Percentiles rank a stretch among this genome's conserved stretches.
Evolutionary conservation across 2,888 invertebrate genomes (phyloP).

Genomic region (Ophion slaviceki): DNA sequence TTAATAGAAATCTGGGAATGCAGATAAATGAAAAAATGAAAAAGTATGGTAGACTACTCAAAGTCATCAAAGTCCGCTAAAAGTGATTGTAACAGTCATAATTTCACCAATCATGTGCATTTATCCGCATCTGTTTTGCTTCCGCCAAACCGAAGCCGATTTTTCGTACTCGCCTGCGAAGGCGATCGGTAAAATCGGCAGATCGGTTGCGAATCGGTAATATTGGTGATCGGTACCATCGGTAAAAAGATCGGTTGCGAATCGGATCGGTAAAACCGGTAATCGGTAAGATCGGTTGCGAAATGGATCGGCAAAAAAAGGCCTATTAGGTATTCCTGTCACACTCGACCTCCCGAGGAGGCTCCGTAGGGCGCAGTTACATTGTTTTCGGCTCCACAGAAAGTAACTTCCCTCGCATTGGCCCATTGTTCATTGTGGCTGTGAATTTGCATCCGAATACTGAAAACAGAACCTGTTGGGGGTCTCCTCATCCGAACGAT

Average conservation of each 20-base stretch:
- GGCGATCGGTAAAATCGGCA: too few species aligned
- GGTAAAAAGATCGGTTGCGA: neutral
- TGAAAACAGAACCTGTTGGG: constrained; percentile 75
- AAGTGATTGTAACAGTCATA: too few species aligned
- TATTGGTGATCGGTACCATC: neutral
- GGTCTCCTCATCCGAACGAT: constrained; percentile 48
- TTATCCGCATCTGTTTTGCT: too few species aligned
- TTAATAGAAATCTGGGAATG: too few species aligned
- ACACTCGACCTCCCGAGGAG: neutral
- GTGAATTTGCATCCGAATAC: constrained; percentile 76
- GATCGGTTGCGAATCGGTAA: neutral
- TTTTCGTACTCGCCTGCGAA: too few species aligned
- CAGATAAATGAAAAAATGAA: too few species aligned
- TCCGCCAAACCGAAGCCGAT: too few species aligned
- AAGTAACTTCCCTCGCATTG: neutral
- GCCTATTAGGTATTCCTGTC: neutral
- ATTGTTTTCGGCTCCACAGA: neutral
- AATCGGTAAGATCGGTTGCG: neutral
- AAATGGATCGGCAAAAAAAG: neutral
- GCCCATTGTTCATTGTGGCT: constrained; percentile 66
- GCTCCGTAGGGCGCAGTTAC: neutral
- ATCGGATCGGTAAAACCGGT: neutral
- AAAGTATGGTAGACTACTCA: too few species aligned
- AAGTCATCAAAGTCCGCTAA: too few species aligned
- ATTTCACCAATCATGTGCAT: too few species aligned